Conservation (phyloP, 2,113 vertebrate genomes). For the Stigmatopora argus region DNA sequence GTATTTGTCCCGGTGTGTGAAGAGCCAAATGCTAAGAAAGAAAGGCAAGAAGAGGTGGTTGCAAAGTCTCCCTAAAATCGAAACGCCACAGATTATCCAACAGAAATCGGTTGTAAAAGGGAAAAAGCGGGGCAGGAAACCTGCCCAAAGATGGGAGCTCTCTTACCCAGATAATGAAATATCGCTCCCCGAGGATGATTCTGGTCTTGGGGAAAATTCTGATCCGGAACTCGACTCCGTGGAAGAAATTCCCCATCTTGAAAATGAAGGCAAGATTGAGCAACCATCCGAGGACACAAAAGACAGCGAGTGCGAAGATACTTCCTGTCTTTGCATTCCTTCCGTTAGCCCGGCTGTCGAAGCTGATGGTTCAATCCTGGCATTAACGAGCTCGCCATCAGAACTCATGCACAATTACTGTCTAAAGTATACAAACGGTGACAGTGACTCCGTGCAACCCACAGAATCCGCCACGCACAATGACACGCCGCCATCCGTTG, state of each 20-base stretch:
- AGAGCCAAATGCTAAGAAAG: constrained; percentile 66
- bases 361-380: constrained; percentile 39
- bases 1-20: constrained; percentile 63
- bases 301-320: constrained; percentile 9
- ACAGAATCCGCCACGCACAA: constrained; percentile 6
- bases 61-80: constrained; percentile 50
- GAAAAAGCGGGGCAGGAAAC: constrained; percentile 51
- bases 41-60: constrained; percentile 66
- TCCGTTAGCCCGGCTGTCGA: constrained; percentile 10
- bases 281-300: background rate
- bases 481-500: background rate
- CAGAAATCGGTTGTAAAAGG: constrained; percentile 37
- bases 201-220: constrained; percentile 10
- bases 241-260: constrained; percentile 15
- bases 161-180: constrained; percentile 72
- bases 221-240: constrained; percentile 14
- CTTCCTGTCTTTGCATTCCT: constrained; percentile 9
- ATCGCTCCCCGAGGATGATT: constrained; percentile 21
- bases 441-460: constrained; percentile 20
- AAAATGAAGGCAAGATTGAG: constrained; percentile 12
- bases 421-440: constrained; percentile 37
- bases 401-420: constrained; percentile 66
- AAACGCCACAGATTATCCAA: constrained; percentile 38
- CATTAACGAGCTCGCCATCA: constrained; percentile 44
- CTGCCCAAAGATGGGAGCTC: constrained; percentile 49